Evolutionary conservation across 1,140 invertebrate genomes (phyloP).

Genomic region (Mactra quadrangularis): DNA sequence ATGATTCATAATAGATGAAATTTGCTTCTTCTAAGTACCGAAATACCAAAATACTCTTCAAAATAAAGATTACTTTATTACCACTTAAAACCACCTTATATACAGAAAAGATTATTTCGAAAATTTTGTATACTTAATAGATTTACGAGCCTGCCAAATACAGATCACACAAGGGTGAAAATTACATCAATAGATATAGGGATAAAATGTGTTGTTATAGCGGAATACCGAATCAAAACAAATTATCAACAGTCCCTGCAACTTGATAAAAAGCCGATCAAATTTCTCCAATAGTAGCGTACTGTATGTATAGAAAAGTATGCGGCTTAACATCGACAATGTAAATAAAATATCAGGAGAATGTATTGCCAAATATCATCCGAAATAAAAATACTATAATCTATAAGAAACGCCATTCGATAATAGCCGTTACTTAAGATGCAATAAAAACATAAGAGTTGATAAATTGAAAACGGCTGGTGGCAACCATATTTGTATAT

Average conservation of each 20-base stretch:
- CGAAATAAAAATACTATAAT: conserved; percentile 48
- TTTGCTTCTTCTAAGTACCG: too few species aligned
- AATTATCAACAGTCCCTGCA: conserved; percentile 42
- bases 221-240: conserved; percentile 50
- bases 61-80: too few species aligned
- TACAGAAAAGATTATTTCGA: conserved; percentile 36
- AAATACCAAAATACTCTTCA: not conserved
- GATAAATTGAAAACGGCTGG: not conserved
- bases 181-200: conserved; percentile 42
- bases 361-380: not conserved
- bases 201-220: conserved; percentile 47
- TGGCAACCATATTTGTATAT: not conserved
- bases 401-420: conserved; percentile 20
- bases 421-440: conserved; percentile 33
- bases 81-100: not conserved
- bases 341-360: too few species aligned
- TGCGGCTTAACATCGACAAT: conserved; percentile 19
- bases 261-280: not conserved
- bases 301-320: conserved; percentile 4
- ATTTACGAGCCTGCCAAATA: conserved; percentile 19
- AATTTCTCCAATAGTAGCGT: not conserved
- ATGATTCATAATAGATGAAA: too few species aligned
- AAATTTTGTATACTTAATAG: conserved; percentile 43
- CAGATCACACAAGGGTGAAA: conserved; percentile 19
- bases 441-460: conserved; percentile 52